These are phyloP conservation scores for Chaenocephalus aceratus DNA, from an alignment of 2,113 vertebrate species.

Conservation along the genomic window DNA sequence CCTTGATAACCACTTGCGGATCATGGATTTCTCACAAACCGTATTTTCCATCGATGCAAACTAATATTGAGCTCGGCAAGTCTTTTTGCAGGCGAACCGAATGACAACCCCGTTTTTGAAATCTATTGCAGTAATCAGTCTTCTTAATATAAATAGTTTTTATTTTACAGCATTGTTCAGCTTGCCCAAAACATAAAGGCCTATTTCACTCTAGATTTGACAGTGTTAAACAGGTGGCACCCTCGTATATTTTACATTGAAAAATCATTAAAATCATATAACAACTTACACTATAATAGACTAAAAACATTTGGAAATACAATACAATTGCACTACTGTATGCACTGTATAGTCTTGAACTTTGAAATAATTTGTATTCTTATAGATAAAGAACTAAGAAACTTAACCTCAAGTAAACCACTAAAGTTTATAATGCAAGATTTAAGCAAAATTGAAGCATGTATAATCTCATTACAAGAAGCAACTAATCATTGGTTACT, in stretches of 20 bases:
- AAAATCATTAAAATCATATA: slow-evolving; percentile 66
- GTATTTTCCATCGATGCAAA: not conserved
- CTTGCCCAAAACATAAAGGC: slow-evolving; percentile 80
- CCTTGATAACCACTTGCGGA: not conserved
- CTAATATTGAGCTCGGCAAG: not conserved
- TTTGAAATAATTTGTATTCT: slow-evolving; percentile 83
- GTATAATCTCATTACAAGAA: slow-evolving; percentile 83
- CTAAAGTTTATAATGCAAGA: slow-evolving; percentile 81
- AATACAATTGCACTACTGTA: slow-evolving; percentile 76
- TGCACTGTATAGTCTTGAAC: slow-evolving; percentile 80
- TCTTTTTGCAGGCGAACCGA: not conserved
- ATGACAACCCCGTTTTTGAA: not conserved
- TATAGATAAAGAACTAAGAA: slow-evolving; percentile 86
- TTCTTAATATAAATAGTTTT: slow-evolving; percentile 83
- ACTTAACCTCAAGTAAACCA: slow-evolving; percentile 85
- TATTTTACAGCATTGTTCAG: slow-evolving; percentile 84
- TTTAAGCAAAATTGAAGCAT: slow-evolving; percentile 81
- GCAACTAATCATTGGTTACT: slow-evolving; percentile 83
- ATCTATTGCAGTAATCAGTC: slow-evolving; percentile 62
- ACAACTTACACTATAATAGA: slow-evolving; percentile 81
- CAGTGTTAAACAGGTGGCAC: slow-evolving; percentile 78
- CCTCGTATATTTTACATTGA: slow-evolving; percentile 64
- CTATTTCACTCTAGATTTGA: slow-evolving; percentile 73
- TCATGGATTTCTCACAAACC: not conserved
- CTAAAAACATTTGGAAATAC: slow-evolving; percentile 82